A percentile compares a stretch with the other conserved stretches of the same genome.
Conservation (phyloP, 2,797 vertebrate species). For the Sebastes taczanowskii region DNA sequence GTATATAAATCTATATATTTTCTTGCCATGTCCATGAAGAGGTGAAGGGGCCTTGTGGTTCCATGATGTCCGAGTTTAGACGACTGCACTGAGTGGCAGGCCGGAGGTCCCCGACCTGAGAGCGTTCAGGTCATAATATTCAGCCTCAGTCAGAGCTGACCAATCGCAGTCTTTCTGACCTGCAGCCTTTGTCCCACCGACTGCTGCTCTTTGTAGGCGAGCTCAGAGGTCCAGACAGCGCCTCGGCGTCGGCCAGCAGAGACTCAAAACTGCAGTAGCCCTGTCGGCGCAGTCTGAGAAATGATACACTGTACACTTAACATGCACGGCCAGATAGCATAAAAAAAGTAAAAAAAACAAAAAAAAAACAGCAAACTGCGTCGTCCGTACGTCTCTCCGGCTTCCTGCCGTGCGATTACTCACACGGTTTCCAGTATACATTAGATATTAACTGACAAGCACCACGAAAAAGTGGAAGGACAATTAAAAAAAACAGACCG, state of each 20-base stretch:
- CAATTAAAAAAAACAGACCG: conserved; percentile 19
- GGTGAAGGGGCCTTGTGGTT: conserved; percentile 57
- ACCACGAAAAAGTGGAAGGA: conserved; percentile 66
- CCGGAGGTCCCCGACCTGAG: conserved; percentile 35
- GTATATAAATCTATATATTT: conserved; percentile 70
- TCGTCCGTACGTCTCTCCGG: conserved; percentile 24
- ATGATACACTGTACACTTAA: conserved; percentile 80
- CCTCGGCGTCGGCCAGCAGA: conserved; percentile 50
- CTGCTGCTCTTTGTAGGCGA: conserved; percentile 33
- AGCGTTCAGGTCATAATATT: conserved; percentile 45
- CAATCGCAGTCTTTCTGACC: conserved; percentile 52
- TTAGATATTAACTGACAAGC: conserved; percentile 65
- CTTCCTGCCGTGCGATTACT: conserved; percentile 7
- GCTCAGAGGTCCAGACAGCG: conserved; percentile 59
- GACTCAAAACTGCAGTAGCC: conserved; percentile 56
- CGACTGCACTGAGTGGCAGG: conserved; percentile 33
- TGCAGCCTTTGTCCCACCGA: conserved; percentile 41
- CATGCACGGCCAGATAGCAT: conserved; percentile 80
- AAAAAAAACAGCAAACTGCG: conserved; percentile 52
- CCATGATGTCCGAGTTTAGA: conserved; percentile 44
- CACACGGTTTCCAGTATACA: conserved; percentile 53
- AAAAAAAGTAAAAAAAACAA: conserved; percentile 42
- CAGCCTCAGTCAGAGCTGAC: conserved; percentile 45
- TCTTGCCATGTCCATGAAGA: conserved; percentile 70
- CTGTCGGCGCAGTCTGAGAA: conserved; percentile 72